phyloP scores from a whole-genome alignment of 2,888 invertebrate genomes.

The Eupithecia vulgata region DNA sequence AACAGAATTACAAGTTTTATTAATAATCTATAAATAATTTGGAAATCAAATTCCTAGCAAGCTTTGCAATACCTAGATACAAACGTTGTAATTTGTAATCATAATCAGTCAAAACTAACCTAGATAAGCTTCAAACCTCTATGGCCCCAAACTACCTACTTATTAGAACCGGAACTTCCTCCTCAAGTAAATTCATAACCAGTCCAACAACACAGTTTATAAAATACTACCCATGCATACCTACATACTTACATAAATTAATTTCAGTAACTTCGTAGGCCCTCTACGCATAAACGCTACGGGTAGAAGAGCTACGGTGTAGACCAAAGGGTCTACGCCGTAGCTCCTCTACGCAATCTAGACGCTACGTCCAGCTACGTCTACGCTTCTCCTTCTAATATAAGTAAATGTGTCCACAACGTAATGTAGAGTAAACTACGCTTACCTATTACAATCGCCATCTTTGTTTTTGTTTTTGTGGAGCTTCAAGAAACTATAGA shows the following conservation, averaged over 20 bases:
- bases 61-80: neutral
- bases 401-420: neutral
- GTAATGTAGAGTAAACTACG: neutral
- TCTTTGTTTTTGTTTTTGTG: constrained; percentile 36
- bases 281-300: neutral
- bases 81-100: neutral
- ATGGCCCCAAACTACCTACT: neutral
- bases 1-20: neutral
- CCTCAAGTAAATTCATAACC: no score
- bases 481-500: neutral
- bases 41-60: neutral
- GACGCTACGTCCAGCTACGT: neutral
- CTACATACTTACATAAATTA: no score
- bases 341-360: neutral
- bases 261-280: neutral
- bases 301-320: neutral
- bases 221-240: no score
- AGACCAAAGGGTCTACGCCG: neutral
- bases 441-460: constrained; percentile 58
- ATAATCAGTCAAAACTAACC: neutral
- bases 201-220: no score
- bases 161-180: no score
- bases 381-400: no score
- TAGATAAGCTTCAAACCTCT: no score
- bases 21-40: neutral